A percentile compares a stretch with the other conserved stretches of the same genome.
Evolutionary conservation across 2,113 vertebrate species (phyloP).

Genomic region (Microtus oregoni): DNA sequence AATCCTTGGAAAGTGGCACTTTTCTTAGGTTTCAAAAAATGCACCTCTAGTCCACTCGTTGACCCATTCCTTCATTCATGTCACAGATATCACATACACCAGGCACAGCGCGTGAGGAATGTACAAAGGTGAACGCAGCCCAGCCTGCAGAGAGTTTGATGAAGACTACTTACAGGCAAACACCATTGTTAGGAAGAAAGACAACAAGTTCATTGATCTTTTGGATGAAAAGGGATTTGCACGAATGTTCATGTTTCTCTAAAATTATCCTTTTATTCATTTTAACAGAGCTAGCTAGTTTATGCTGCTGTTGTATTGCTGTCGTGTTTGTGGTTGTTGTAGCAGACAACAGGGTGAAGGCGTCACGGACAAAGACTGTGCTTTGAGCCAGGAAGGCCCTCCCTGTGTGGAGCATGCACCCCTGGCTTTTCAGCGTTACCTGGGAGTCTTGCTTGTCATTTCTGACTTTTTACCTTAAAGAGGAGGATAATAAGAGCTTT

Average conservation of each 20-base stretch:
- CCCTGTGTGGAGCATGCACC: not conserved
- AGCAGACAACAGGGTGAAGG: no score
- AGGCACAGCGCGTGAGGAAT: not conserved
- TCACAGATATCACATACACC: not conserved
- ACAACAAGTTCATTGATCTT: not conserved
- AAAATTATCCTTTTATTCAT: not conserved
- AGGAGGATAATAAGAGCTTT: not conserved
- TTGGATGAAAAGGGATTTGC: not conserved
- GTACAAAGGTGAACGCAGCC: not conserved
- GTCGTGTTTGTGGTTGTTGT: not conserved
- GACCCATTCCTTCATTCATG: not conserved
- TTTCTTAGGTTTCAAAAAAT: constrained; percentile 40
- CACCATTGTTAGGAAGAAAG: not conserved
- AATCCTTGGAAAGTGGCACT: constrained; percentile 1
- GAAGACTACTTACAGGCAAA: not conserved
- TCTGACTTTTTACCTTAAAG: not conserved
- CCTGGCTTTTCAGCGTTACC: not conserved
- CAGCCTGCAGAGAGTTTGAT: not conserved
- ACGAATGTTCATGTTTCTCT: not conserved
- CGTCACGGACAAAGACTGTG: not conserved
- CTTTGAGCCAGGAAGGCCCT: not conserved
- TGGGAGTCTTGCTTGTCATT: not conserved
- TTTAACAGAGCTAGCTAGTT: not conserved
- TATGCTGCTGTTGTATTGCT: not conserved
- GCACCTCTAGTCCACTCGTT: not conserved